A percentile compares a stretch with the other conserved stretches of the same genome.
Evolutionary conservation across 1,140 invertebrate species (phyloP).

Genomic region (Artemia franciscana): DNA sequence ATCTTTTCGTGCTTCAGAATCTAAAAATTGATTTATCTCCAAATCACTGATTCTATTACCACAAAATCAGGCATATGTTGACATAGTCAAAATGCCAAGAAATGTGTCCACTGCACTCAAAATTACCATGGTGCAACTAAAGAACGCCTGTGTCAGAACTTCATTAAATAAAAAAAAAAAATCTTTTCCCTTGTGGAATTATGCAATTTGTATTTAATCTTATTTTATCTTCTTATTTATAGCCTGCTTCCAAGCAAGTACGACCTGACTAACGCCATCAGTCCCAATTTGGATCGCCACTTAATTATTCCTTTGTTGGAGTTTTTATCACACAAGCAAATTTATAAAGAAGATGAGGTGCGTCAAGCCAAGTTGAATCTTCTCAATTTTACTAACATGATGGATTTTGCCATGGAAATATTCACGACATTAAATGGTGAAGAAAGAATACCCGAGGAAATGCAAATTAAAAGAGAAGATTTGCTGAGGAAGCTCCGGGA

Average conservation of each 20-base stretch:
- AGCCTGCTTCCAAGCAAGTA: slow-evolving; percentile 29
- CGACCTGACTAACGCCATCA: slow-evolving; percentile 78
- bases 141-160: too few species aligned
- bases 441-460: slow-evolving; percentile 37
- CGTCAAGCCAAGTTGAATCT: slow-evolving; percentile 77
- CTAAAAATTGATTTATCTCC: too few species aligned
- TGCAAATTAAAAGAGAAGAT: slow-evolving; percentile 49
- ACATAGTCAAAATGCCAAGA: too few species aligned
- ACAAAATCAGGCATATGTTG: too few species aligned
- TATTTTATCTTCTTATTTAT: neutral
- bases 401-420: slow-evolving; percentile 94
- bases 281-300: slow-evolving; percentile 89
- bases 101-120: too few species aligned
- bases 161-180: too few species aligned
- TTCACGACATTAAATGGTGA: slow-evolving; percentile 55
- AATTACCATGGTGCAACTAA: too few species aligned
- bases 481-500: slow-evolving; percentile 63
- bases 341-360: slow-evolving; percentile 81
- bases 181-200: too few species aligned
- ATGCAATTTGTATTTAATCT: too few species aligned
- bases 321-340: slow-evolving; percentile 84
- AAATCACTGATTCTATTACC: too few species aligned
- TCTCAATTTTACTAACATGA: slow-evolving; percentile 94
- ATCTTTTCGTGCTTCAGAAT: too few species aligned
- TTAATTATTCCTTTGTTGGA: slow-evolving; percentile 90